Evolutionary conservation across 2,888 invertebrate genomes (phyloP).

Genomic region (Tetramorium bicarinatum): DNA sequence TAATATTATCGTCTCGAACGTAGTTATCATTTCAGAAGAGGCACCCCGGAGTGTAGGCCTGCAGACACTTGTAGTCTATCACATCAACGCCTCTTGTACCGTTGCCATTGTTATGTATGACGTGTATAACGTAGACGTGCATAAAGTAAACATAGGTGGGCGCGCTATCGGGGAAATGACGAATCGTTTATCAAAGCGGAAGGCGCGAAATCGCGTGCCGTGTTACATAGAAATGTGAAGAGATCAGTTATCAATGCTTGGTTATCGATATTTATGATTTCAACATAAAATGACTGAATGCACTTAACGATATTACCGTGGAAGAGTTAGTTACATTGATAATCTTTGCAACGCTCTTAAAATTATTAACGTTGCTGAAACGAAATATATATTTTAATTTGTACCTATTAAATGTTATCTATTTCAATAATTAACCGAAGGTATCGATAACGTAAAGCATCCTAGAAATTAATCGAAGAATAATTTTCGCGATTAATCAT

Average conservation of each 20-base stretch:
- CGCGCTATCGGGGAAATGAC: slow-evolving; percentile 21
- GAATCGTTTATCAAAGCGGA: slow-evolving; percentile 38
- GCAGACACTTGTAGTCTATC: slow-evolving; percentile 34
- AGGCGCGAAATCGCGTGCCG: background rate
- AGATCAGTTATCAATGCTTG: background rate
- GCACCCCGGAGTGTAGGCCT: background rate
- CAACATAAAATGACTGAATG: background rate
- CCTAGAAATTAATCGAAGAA: background rate
- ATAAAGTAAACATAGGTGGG: slow-evolving; percentile 24
- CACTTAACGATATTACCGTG: background rate
- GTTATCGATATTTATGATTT: slow-evolving; percentile 1
- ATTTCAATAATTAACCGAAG: background rate
- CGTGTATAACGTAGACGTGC: slow-evolving; percentile 10
- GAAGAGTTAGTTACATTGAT: background rate
- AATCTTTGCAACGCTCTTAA: too few relatives aligned
- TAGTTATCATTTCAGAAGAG: slow-evolving; percentile 32
- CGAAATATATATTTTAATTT: background rate
- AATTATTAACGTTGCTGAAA: background rate
- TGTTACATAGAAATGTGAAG: background rate
- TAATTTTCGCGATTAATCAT: background rate
- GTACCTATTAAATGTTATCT: too few relatives aligned
- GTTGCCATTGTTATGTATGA: slow-evolving; percentile 36
- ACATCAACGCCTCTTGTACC: slow-evolving; percentile 1
- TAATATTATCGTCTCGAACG: slow-evolving; percentile 48
- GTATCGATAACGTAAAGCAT: background rate